Evolutionary conservation across 1,140 invertebrate genomes (phyloP).

Genomic region (Anoplophora glabripennis): DNA sequence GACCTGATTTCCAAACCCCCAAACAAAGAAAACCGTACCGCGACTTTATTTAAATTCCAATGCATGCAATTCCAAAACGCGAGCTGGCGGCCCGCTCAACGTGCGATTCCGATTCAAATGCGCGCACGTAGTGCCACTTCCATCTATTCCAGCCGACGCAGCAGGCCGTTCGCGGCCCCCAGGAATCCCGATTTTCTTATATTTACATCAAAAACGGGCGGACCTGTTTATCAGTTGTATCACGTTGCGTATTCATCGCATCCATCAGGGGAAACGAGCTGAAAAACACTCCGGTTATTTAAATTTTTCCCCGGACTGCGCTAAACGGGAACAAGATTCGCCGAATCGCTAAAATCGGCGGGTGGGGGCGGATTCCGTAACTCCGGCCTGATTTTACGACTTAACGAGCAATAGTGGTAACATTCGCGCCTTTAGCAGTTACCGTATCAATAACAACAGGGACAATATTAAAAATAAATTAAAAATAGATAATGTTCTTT

Average conservation of each 20-base stretch:
- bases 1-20: background rate
- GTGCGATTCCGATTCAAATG: conserved; percentile 14
- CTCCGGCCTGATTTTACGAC: too few relatives aligned
- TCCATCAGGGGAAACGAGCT: conserved; percentile 41
- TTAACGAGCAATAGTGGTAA: too few relatives aligned
- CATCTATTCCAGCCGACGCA: conserved; percentile 19
- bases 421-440: too few relatives aligned
- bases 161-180: background rate
- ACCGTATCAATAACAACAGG: too few relatives aligned
- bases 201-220: conserved; percentile 17
- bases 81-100: background rate
- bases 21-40: background rate
- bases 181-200: conserved; percentile 10
- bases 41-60: conserved; percentile 7
- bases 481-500: too few relatives aligned
- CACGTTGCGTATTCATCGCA: conserved; percentile 42
- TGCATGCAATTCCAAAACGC: conserved; percentile 11
- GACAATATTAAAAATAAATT: too few relatives aligned
- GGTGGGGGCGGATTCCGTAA: too few relatives aligned
- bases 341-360: too few relatives aligned
- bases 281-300: conserved; percentile 42
- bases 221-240: conserved; percentile 31
- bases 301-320: conserved; percentile 11
- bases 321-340: too few relatives aligned
- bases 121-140: conserved; percentile 4